A percentile compares a stretch with the other conserved stretches of the same genome.
These are phyloP conservation scores for Fregata magnificens DNA, from an alignment of 2,113 vertebrate genomes.

Conservation along the genomic window DNA sequence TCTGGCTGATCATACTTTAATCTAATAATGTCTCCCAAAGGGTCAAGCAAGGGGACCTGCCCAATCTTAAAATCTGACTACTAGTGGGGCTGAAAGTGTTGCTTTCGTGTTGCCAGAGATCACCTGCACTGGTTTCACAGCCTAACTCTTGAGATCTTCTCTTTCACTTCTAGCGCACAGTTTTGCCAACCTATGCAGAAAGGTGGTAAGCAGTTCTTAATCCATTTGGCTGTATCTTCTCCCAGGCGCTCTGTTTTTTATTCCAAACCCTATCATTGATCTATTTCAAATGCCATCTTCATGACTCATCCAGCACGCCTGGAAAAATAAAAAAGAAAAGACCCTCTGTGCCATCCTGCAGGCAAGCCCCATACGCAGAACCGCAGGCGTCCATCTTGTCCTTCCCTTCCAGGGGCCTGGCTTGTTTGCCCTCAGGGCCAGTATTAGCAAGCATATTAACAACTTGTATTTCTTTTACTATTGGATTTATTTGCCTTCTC, in stretches of 20 bases:
- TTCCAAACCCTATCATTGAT: neutral
- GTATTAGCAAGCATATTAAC: neutral
- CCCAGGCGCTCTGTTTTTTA: fast-evolving
- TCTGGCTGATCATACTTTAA: neutral
- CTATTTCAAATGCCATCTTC: neutral
- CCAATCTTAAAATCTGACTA: neutral
- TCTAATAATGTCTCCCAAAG: neutral
- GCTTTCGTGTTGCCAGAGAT: neutral
- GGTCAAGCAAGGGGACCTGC: fast-evolving
- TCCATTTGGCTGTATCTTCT: neutral
- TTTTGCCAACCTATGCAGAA: neutral
- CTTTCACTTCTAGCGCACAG: neutral
- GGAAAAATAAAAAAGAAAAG: neutral
- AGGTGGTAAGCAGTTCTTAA: neutral
- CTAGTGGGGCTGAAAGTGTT: neutral
- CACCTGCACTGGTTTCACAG: fast-evolving
- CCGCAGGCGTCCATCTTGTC: fast-evolving
- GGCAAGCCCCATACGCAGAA: neutral
- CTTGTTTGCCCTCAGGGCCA: neutral
- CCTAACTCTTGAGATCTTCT: neutral
- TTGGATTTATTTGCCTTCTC: neutral
- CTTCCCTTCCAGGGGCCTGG: neutral
- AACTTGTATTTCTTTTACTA: neutral
- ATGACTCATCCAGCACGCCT: neutral
- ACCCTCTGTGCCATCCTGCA: neutral